Conservation (phyloP, 1,140 invertebrate species). For the Lamellibrachia luymesi region DNA sequence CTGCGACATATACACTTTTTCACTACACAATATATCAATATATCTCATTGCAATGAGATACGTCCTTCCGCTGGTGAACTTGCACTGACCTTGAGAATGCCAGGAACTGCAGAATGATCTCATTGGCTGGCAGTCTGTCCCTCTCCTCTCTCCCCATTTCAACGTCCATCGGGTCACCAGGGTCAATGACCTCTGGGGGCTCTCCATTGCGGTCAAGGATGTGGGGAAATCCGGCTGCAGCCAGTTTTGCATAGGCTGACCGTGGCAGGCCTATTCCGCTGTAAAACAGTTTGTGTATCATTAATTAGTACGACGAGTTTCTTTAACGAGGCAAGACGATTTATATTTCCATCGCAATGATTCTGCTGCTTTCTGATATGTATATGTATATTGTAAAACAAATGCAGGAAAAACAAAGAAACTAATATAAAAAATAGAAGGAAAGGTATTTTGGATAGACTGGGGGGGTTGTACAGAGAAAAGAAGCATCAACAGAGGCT, state of each 20-base stretch:
- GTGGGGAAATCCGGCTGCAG: slow-evolving; percentile 50
- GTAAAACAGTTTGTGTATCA: background rate
- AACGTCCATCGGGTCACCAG: slow-evolving; percentile 35
- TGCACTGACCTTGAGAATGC: slow-evolving; percentile 49
- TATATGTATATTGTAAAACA: background rate
- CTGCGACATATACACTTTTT: background rate
- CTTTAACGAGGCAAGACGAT: background rate
- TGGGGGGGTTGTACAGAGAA: no score
- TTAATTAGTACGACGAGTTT: background rate
- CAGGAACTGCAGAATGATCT: slow-evolving; percentile 57
- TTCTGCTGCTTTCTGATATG: background rate
- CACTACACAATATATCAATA: background rate
- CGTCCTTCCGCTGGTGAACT: background rate
- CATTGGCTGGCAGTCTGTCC: slow-evolving; percentile 55
- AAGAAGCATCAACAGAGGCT: no score
- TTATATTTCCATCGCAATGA: background rate
- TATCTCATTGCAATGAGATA: background rate
- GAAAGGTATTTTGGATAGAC: no score
- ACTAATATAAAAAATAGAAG: background rate
- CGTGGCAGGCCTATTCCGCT: slow-evolving; percentile 48
- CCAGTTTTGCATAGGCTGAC: slow-evolving; percentile 54
- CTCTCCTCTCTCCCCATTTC: slow-evolving; percentile 41
- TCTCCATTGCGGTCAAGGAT: slow-evolving; percentile 52
- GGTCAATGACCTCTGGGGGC: slow-evolving; percentile 53
- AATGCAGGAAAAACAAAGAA: background rate